A percentile compares a stretch with the other conserved stretches of the same genome.
Conservation (phyloP, 1,140 invertebrate species). For the Macrocentrus cingulum region DNA sequence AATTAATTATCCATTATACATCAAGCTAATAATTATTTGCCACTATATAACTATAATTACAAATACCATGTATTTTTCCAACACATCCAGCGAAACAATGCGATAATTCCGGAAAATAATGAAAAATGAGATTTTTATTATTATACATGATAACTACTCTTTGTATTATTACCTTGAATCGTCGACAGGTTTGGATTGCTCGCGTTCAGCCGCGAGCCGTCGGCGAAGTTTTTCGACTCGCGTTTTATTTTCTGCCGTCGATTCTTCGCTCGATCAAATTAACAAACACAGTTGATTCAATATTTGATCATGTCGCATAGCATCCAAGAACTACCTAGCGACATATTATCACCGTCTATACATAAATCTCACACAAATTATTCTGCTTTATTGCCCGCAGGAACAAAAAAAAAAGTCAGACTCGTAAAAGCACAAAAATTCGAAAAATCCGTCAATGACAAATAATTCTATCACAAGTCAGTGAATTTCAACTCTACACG, state of each 20-base stretch:
- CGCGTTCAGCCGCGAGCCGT: background rate
- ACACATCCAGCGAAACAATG: background rate
- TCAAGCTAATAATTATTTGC: no score
- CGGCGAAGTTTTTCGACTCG: background rate
- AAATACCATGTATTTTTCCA: background rate
- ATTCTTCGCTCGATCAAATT: background rate
- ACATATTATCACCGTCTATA: background rate
- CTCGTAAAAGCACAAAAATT: no score
- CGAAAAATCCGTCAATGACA: no score
- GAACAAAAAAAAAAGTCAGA: no score
- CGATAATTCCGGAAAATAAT: no score
- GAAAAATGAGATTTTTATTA: no score
- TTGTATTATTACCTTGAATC: background rate
- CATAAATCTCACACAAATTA: background rate
- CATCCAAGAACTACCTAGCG: background rate
- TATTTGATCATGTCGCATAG: background rate
- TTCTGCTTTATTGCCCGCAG: no score
- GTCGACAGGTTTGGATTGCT: constrained; percentile 1
- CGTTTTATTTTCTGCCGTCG: background rate
- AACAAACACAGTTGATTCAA: constrained; percentile 4
- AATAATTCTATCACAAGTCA: no score
- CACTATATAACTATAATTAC: background rate
- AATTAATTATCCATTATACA: no score
- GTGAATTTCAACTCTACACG: no score
- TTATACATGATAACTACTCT: background rate